Evolutionary conservation across 2,888 invertebrate genomes (phyloP).

Genomic region (Globia sparganii): DNA sequence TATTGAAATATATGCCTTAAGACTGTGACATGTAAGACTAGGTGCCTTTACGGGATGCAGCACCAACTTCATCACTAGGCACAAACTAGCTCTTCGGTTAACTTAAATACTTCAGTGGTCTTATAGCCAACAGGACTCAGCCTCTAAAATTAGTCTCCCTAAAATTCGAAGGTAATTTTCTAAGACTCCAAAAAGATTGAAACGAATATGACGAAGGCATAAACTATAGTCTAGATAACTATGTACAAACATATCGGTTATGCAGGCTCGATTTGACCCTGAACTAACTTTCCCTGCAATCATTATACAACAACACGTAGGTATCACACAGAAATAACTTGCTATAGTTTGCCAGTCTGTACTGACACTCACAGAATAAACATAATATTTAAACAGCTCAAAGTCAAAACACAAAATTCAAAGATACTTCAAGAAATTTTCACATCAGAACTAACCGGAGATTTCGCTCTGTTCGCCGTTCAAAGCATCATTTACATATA

Average conservation of each 20-base stretch:
- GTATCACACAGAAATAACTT: constrained; percentile 42
- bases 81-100: neutral
- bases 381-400: constrained; percentile 37
- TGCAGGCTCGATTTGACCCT: constrained; percentile 46
- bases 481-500: constrained; percentile 27
- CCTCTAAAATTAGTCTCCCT: neutral
- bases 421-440: constrained; percentile 27
- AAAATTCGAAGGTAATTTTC: neutral
- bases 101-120: neutral
- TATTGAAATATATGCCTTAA: neutral
- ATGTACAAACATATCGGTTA: constrained; percentile 29
- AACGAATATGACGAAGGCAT: neutral
- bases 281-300: constrained; percentile 59
- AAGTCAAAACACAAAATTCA: constrained; percentile 48
- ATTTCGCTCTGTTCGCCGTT: constrained; percentile 19
- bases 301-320: constrained; percentile 49
- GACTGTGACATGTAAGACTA: neutral
- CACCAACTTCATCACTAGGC: neutral
- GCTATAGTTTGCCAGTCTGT: constrained; percentile 24
- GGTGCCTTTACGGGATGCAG: no score
- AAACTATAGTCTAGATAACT: constrained; percentile 27
- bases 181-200: neutral
- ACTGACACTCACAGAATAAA: constrained; percentile 36
- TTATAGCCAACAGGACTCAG: no score
- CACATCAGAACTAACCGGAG: constrained; percentile 4